Percentiles rank a stretch among this genome's conserved stretches.
Conservation (phyloP, 2,113 vertebrate species). For the Strix aluco region DNA sequence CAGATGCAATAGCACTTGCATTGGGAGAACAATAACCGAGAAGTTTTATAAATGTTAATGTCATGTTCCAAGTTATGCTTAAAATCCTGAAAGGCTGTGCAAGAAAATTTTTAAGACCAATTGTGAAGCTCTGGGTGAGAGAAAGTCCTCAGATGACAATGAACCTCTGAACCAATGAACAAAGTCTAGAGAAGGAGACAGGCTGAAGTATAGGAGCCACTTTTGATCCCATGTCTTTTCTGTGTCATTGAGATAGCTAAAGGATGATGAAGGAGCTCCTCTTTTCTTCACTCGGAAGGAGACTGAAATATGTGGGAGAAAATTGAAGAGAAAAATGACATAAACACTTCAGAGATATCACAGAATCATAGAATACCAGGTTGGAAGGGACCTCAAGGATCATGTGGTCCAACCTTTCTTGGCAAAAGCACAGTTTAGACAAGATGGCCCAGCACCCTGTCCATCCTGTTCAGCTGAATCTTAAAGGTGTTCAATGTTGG, state of each 20-base stretch:
- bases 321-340: background rate
- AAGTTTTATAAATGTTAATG: background rate
- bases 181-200: background rate
- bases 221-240: background rate
- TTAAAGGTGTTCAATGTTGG: background rate
- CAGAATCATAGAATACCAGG: background rate
- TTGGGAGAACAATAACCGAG: background rate
- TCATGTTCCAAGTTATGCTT: background rate
- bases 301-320: background rate
- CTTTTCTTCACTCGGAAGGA: background rate
- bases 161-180: background rate
- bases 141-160: background rate
- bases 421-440: background rate
- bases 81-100: background rate
- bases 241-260: background rate
- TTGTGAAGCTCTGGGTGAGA: fast-evolving
- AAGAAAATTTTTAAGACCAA: background rate
- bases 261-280: background rate
- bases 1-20: background rate
- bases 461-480: background rate
- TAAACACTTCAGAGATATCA: background rate
- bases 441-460: background rate
- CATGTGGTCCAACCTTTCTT: background rate
- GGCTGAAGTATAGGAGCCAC: background rate
- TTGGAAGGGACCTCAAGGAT: background rate